Conservation (phyloP, 2,113 vertebrate species). For the Nothobranchius kuhntae region DNA sequence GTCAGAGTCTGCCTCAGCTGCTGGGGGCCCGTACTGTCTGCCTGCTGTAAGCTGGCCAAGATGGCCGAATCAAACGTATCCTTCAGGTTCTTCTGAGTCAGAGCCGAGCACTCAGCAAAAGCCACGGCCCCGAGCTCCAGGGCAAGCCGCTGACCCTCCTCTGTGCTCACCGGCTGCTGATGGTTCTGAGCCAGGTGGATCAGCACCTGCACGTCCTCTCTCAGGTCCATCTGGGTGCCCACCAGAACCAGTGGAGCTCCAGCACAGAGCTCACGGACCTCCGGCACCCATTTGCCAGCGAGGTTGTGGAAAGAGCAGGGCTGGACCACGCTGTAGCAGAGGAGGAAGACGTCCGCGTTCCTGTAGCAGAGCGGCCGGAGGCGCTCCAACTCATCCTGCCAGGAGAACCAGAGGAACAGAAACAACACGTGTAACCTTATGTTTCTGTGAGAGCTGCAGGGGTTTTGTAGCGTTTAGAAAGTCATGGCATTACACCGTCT, state of each 20-base stretch:
- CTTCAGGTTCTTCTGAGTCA: conserved; percentile 96
- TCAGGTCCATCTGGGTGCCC: conserved; percentile 88
- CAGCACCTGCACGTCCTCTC: conserved; percentile 90
- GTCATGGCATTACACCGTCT: too few species aligned
- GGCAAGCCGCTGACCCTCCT: conserved; percentile 81
- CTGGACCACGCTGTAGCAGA: conserved; percentile 91
- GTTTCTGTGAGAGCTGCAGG: too few species aligned
- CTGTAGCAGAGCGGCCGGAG: conserved; percentile 89
- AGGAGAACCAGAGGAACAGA: not conserved
- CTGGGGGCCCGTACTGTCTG: conserved; percentile 58
- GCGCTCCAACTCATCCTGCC: conserved; percentile 87
- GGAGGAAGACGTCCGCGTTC: conserved; percentile 87
- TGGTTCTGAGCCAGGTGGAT: conserved; percentile 85
- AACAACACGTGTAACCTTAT: not conserved
- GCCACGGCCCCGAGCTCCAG: conserved; percentile 82
- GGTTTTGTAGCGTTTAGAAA: too few species aligned
- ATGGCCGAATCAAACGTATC: conserved; percentile 91
- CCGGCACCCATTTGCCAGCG: conserved; percentile 83
- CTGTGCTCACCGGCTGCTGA: conserved; percentile 83
- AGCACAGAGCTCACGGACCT: conserved; percentile 86
- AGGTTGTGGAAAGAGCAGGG: conserved; percentile 88
- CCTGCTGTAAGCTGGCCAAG: conserved; percentile 82
- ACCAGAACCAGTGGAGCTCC: conserved; percentile 85
- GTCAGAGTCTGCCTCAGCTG: conserved; percentile 73
- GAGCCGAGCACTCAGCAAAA: conserved; percentile 87